phyloP scores from a whole-genome alignment of 2,113 vertebrate species.

The Aramus guarauna region DNA sequence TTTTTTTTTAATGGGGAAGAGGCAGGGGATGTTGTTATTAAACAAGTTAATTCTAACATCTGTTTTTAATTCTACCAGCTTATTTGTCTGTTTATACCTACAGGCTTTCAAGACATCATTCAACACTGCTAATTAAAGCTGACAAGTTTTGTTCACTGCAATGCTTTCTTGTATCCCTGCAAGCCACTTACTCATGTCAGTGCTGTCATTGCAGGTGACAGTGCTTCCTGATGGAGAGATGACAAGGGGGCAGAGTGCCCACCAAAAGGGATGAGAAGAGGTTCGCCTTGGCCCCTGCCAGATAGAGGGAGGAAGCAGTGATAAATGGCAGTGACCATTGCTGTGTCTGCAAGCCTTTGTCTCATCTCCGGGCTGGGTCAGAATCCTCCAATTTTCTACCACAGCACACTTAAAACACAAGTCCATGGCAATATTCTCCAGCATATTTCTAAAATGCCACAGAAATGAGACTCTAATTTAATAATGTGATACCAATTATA shows the following conservation, averaged over 20 bases:
- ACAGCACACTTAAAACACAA: background rate
- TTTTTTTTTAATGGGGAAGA: background rate
- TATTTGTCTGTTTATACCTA: slow-evolving; percentile 59
- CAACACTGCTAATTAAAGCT: slow-evolving; percentile 56
- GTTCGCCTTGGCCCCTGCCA: slow-evolving; percentile 17
- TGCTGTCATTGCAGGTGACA: slow-evolving; percentile 39
- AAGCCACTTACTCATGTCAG: slow-evolving; percentile 42
- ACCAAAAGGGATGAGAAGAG: background rate
- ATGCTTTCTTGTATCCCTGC: slow-evolving; percentile 15
- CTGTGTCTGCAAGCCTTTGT: background rate
- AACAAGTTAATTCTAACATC: slow-evolving; percentile 52
- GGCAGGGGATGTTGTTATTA: slow-evolving; percentile 9
- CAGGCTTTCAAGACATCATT: slow-evolving; percentile 54
- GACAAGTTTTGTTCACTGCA: slow-evolving; percentile 45
- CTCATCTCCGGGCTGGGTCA: background rate
- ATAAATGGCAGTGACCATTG: slow-evolving; percentile 1
- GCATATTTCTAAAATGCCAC: background rate
- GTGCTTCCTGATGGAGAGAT: slow-evolving; percentile 8
- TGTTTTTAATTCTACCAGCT: slow-evolving; percentile 57
- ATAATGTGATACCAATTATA: background rate
- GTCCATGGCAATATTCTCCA: background rate
- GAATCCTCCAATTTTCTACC: background rate
- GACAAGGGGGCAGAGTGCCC: slow-evolving; percentile 3
- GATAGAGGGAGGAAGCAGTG: background rate
- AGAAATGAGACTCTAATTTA: background rate